Conservation (phyloP, 2,797 vertebrate species). For the Cossypha heuglini region DNA sequence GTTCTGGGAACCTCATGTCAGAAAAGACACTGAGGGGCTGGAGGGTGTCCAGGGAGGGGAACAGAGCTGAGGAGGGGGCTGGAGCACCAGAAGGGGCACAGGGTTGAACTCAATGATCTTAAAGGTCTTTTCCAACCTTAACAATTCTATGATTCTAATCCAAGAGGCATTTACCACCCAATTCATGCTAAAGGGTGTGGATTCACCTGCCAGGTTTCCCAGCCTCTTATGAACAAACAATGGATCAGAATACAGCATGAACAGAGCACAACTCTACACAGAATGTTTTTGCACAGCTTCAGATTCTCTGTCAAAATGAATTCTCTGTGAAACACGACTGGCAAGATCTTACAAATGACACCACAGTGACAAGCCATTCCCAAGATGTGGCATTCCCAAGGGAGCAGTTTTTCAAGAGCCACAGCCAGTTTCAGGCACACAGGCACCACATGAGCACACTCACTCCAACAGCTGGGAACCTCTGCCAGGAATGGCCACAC, state of each 20-base stretch:
- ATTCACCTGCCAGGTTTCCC: neutral
- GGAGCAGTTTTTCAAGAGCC: neutral
- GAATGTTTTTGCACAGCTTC: neutral
- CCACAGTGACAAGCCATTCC: fast-evolving
- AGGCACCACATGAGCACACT: fast-evolving
- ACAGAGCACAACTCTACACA: neutral
- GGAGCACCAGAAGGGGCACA: too few relatives aligned
- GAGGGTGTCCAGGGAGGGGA: neutral
- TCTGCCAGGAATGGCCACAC: neutral
- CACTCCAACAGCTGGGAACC: neutral
- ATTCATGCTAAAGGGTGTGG: neutral
- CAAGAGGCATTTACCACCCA: neutral
- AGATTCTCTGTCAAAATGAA: neutral
- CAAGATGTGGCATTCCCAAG: neutral
- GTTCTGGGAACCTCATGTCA: too few relatives aligned
- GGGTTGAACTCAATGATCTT: neutral
- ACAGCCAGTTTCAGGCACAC: neutral
- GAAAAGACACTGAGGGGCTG: neutral
- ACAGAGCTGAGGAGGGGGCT: fast-evolving
- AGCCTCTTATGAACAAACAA: neutral
- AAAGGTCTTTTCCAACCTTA: neutral
- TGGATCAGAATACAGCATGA: neutral
- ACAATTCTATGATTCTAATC: neutral
- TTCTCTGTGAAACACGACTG: neutral
- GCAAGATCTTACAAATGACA: neutral